Base-by-base conservation (phyloP, 2,797 vertebrate species). In the Hyperoplus immaculatus region DNA sequence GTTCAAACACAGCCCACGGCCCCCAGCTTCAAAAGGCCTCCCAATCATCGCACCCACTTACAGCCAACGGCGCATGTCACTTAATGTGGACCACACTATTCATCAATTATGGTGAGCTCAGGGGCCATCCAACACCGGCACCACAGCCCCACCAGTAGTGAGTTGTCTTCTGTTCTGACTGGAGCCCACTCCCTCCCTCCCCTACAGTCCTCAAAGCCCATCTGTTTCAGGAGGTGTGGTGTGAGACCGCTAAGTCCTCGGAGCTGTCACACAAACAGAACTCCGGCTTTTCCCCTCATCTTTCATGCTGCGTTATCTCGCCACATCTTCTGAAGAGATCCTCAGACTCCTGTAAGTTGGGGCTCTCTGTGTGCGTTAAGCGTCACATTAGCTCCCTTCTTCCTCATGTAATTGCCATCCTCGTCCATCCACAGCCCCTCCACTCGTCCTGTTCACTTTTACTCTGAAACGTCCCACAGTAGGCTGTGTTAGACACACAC, bases 1-100 rank as follows among this genome's bases (percentile, higher is more conserved):
- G 88, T 93, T 94, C 94, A 95, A 93, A 94, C 88, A 83, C 87
- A 87, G 87, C 90, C 86, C 83, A 53, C 49, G 68, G 85, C 84
- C 87, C 29, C 77, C 80, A 38, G 90, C 93, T 92, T 95, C 93
- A 95, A 95, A 95, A 78, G 85, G 56, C 58, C 61, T 78, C 79
- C 85, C 78, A 84, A 88, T 91, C 91, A 92, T 93, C 83, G 72
- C 92, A 90, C 92, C 87, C 93, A 89, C 90, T 90, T 90, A 91
- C 87, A 90, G 89, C 89, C 88, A 93, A 90, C 92, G 86, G 93
- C 87, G 91, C 91, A 93, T 92, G 94, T 94, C 94, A 93, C 89
- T 93, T 94, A 92, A 90, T 88, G 90, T 87, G 91, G 88, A 92
- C 92, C 87, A 89, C 86, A 84, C 91, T 82, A 94, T 95, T 93